Evolutionary conservation across 1,140 invertebrate genomes (phyloP).

Genomic region (Druon quercuslanigerum): DNA sequence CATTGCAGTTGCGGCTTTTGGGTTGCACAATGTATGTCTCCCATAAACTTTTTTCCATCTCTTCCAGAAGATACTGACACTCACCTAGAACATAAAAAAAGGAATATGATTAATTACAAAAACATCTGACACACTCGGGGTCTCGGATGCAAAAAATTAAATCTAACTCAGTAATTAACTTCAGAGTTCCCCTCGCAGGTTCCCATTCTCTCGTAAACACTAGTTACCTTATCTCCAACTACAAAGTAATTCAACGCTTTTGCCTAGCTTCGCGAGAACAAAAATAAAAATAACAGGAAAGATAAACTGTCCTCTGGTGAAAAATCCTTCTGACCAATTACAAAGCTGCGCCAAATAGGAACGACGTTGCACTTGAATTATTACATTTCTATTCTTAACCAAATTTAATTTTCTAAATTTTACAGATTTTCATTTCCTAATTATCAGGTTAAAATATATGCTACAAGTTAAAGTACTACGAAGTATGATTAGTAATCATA

Average conservation of each 20-base stretch:
- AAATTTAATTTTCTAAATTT: no score
- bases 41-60: conserved; percentile 46
- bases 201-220: conserved; percentile 8
- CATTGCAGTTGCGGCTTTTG: conserved; percentile 49
- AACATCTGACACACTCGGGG: not conserved
- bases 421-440: no score
- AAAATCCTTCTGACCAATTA: not conserved
- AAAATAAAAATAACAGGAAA: conserved; percentile 2
- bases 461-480: no score
- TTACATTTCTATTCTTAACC: no score
- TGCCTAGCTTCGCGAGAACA: not conserved
- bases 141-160: not conserved
- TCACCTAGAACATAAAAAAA: conserved; percentile 48
- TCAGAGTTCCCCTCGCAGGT: not conserved
- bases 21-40: conserved; percentile 23
- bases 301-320: not conserved
- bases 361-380: not conserved
- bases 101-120: conserved; percentile 24
- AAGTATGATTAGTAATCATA: no score
- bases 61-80: conserved; percentile 46
- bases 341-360: not conserved
- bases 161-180: conserved; percentile 19
- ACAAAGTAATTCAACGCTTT: conserved; percentile 28
- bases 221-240: conserved; percentile 12
- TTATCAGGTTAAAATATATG: no score